Evolutionary conservation across 1,140 invertebrate genomes (phyloP), one percentile per base, ranked within the genome.

Genomic region (Temnothorax curvispinosus): DNA sequence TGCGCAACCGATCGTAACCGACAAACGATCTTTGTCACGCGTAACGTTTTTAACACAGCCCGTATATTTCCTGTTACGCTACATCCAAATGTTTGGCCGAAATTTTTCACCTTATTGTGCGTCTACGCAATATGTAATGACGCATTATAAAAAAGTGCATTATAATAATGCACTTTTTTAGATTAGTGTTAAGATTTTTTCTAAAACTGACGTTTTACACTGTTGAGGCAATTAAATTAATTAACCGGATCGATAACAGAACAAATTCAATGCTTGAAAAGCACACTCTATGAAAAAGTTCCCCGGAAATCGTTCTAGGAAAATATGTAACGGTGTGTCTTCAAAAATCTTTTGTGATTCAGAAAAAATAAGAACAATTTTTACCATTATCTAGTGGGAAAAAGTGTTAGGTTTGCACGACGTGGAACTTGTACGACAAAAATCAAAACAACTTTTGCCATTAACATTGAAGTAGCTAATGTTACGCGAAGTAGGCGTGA

Each of bases 401-500:
- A 74, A 6, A 27, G 11, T 74, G 18, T 47, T 74, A 71, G 35
- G 2, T 18, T 50, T 18, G 32, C 5, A 21, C 35, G 62, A 47
- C n/a, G 11, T n/a, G 38, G 3, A 32, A 50, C 21, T n/a, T 44
- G 11, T 15, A n/a, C 27, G 11, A 58, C 15, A 62, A 67, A 81
- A 62, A 38, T 65, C 18, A 38, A 60, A 67, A 35, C 3, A 58
- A 35, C 3, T 21, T 44, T 0, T 27, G 56, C 72, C 52, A 27
- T 87, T 90, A 90, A 44, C 56, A 21, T 15, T 67, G 67, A 56
- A 80, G 41, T 76, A 44, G 5, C 52, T 47, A 52, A 52, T 27
- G 18, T 58, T 18, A 15, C 11, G 32, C 52, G 41, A 52, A 32
- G 2, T 18, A 38, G 62, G 75, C 75, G 58, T 88, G 75, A 80